A percentile compares a stretch with the other conserved stretches of the same genome.
Evolutionary conservation across 2,888 invertebrate genomes (phyloP).

Genomic region (Hololepta plana): DNA sequence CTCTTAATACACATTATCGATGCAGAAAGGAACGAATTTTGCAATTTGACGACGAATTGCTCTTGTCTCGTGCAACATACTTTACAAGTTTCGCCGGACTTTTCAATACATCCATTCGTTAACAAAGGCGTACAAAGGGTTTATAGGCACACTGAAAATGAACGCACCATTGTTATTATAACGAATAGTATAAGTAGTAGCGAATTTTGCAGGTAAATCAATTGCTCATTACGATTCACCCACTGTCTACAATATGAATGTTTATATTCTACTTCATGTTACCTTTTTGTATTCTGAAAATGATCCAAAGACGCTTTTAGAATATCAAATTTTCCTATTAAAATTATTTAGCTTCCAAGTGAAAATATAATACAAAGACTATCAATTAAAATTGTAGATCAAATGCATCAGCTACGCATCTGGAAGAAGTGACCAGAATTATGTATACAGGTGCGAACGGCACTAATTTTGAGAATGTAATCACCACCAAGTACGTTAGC

Average conservation of each 20-base stretch:
- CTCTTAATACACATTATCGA: slow-evolving; percentile 16
- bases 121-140: slow-evolving; percentile 18
- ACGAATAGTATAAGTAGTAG: slow-evolving; percentile 20
- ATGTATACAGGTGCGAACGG: too few species aligned
- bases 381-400: slow-evolving; percentile 3
- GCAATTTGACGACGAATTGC: slow-evolving; percentile 17
- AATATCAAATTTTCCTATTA: slow-evolving; percentile 1
- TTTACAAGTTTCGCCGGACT: slow-evolving; percentile 18
- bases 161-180: slow-evolving; percentile 17
- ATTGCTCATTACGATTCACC: too few species aligned
- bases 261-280: too few species aligned
- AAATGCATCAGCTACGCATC: slow-evolving; percentile 8
- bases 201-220: slow-evolving; percentile 14
- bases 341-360: background rate
- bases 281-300: too few species aligned
- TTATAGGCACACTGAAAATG: slow-evolving; percentile 18
- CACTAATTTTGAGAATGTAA: too few species aligned
- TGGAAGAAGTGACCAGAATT: too few species aligned
- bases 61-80: slow-evolving; percentile 19
- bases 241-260: too few species aligned
- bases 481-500: slow-evolving; percentile 19
- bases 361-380: too few species aligned
- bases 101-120: slow-evolving; percentile 15
- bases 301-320: slow-evolving; percentile 1
- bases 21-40: slow-evolving; percentile 15